Evolutionary conservation across 2,797 vertebrate genomes (phyloP).

Genomic region (Scyliorhinus canicula): DNA sequence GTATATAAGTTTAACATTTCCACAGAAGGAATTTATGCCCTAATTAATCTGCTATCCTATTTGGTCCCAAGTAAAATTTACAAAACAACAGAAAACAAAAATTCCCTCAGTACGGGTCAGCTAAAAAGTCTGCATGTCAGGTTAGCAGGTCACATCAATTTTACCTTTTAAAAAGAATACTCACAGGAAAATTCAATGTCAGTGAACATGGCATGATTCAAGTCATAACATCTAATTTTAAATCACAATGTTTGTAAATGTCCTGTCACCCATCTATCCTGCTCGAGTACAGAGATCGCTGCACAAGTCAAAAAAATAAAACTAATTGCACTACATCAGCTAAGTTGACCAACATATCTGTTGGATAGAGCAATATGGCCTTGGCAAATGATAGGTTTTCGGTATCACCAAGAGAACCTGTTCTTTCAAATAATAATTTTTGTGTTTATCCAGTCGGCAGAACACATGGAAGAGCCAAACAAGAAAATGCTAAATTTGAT

Average conservation of each 20-base stretch:
- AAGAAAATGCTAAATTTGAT: neutral
- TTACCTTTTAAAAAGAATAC: neutral
- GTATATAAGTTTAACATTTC: neutral
- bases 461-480: neutral
- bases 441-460: neutral
- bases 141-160: neutral
- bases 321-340: neutral
- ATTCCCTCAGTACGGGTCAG: neutral
- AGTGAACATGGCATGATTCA: neutral
- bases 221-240: constrained; percentile 1
- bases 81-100: neutral
- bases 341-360: neutral
- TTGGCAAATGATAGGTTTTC: neutral
- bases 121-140: neutral
- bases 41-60: neutral
- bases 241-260: neutral
- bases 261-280: neutral
- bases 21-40: neutral
- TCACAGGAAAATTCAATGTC: neutral
- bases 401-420: neutral
- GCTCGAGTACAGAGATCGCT: neutral
- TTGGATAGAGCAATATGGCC: neutral
- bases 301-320: neutral
- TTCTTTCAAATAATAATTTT: neutral
- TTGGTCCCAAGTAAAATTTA: neutral